Evolutionary conservation across 2,797 vertebrate genomes (phyloP).

Genomic region (Tenualosa thibaudeaui): DNA sequence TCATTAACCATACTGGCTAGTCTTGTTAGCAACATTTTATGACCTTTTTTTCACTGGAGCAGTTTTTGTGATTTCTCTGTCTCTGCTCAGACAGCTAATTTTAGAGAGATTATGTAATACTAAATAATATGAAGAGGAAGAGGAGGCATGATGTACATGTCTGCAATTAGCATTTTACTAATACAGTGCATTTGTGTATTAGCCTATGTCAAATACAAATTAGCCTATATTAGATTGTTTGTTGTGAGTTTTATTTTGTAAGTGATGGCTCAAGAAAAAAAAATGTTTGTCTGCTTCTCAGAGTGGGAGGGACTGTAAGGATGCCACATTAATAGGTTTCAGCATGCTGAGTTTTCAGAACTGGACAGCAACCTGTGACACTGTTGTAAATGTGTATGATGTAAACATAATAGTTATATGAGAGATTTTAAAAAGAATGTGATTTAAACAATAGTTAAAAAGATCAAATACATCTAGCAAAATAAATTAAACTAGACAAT

Average conservation of each 20-base stretch:
- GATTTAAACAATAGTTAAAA: not conserved
- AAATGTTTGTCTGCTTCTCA: not conserved
- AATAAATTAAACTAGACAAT: not conserved
- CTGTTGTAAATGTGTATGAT: not conserved
- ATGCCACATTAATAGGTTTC: not conserved
- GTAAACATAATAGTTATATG: not conserved
- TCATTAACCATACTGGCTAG: not conserved
- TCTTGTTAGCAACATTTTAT: not conserved
- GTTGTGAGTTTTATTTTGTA: not conserved
- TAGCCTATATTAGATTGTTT: not conserved
- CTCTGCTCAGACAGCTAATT: not conserved
- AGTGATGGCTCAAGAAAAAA: not conserved
- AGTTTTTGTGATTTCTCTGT: not conserved
- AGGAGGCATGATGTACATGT: not conserved
- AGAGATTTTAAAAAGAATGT: not conserved
- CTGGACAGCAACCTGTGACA: slow-evolving; percentile 50
- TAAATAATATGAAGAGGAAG: not conserved
- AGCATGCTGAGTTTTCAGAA: slow-evolving; percentile 46
- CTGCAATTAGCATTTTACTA: not conserved
- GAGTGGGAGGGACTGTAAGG: not conserved
- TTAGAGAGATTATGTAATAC: slow-evolving; percentile 2
- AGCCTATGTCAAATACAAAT: too few species aligned
- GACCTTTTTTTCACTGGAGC: not conserved
- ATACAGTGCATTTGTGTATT: not conserved
- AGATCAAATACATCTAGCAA: not conserved